A percentile compares a stretch with the other conserved stretches of the same genome.
phyloP scores from a whole-genome alignment of 2,113 vertebrate species.

The Brachypteracias leptosomus region DNA sequence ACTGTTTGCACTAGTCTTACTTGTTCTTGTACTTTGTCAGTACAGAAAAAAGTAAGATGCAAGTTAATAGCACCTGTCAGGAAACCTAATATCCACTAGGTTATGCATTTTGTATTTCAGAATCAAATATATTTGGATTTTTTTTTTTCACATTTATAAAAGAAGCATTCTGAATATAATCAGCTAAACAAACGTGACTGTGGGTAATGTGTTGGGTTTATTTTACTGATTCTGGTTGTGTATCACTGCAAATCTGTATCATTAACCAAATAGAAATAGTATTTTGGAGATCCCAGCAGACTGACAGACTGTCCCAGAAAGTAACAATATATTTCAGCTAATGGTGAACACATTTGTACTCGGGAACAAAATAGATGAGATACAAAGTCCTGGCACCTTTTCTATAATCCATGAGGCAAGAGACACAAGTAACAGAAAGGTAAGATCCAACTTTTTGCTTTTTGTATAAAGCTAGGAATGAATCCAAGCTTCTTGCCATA shows the following conservation, averaged over 20 bases:
- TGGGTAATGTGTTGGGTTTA: background rate
- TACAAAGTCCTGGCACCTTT: background rate
- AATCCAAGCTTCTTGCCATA: constrained; percentile 2
- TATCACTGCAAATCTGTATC: background rate
- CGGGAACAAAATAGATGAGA: background rate
- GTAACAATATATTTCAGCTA: background rate
- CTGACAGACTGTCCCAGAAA: background rate
- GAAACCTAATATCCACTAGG: background rate
- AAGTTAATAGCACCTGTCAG: background rate
- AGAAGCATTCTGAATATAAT: background rate
- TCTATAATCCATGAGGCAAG: background rate
- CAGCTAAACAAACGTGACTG: background rate
- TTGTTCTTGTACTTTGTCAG: background rate
- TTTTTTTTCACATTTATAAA: background rate
- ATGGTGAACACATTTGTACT: background rate
- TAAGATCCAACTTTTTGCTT: background rate
- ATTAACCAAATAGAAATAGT: background rate
- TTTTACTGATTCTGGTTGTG: background rate
- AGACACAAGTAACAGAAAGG: background rate
- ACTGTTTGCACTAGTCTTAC: background rate
- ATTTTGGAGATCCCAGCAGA: background rate
- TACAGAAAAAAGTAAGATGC: background rate
- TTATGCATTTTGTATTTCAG: background rate
- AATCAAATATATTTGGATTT: background rate
- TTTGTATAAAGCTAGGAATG: background rate